Evolutionary conservation across 2,888 invertebrate species (phyloP), one percentile per base, ranked within the genome.

Genomic region (Cataglyphis livida): DNA sequence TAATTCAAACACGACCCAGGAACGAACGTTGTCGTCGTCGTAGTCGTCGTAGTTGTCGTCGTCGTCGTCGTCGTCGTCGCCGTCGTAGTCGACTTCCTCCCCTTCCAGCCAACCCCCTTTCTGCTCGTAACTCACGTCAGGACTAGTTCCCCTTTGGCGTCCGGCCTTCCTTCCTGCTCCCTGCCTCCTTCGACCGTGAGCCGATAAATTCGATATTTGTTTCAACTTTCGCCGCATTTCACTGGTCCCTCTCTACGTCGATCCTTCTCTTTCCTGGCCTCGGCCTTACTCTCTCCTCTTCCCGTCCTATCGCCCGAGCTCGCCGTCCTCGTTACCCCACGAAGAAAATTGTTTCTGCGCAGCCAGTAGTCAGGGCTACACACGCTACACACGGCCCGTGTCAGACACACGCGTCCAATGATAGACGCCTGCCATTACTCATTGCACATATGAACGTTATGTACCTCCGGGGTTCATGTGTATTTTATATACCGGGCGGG

Each of bases 141-240:
- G 78, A 86, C 87, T 86, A 81, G 84, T 79, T 85, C 87, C 84
- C 85, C 64, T 83, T 88, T 81, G 83, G 84, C 91, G 85, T 88
- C 85, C 88, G 88, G 86, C 85, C 82, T 85, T 85, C 84, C 85
- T 66, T 21, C 61, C 73, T 66, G n/a, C 79, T 1, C 73, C 62
- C 48, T 83, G 12, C 57, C 82, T 70, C 25, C 65, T 57, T 70
- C 83, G 84, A 73, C 84, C 79, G 87, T 81, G 81, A 85, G 48
- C 90, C 94, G 91, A 94, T 94, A 94, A 94, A 94, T 94, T 93
- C 92, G 93, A 94, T 94, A 94, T 94, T 89, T 94, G 94, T 94
- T 94, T 93, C 92, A 94, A 94, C 93, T 94, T 93, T 93, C 90
- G 90, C 89, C 91, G 91, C 91, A 91, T 93, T 93, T 93, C 92